A percentile compares a stretch with the other conserved stretches of the same genome.
phyloP scores from a whole-genome alignment of 2,113 vertebrate genomes.

The Toxostoma redivivum region DNA sequence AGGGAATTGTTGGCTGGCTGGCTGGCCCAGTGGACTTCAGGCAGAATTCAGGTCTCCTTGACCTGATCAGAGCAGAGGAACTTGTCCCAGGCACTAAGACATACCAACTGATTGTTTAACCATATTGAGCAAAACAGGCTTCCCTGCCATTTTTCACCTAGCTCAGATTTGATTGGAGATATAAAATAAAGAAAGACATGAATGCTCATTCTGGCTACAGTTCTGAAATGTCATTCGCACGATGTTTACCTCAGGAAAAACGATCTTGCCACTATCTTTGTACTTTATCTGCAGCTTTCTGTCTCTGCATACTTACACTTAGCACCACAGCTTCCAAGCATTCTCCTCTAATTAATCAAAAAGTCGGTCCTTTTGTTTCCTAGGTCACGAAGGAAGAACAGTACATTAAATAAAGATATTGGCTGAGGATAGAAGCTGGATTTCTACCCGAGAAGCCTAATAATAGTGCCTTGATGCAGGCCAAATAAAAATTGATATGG shows the following conservation, averaged over 20 bases:
- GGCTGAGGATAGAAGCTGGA: not conserved
- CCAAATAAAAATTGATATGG: not conserved
- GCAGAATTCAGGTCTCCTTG: constrained; percentile 39
- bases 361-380: not conserved
- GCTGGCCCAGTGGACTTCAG: not conserved
- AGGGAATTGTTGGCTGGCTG: constrained; percentile 32
- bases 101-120: constrained; percentile 6
- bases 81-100: not conserved
- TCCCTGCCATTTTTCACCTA: constrained; percentile 35
- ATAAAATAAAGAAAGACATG: not conserved
- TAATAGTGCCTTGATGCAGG: not conserved
- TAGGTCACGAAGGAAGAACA: constrained; percentile 26
- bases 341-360: constrained; percentile 49
- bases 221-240: not conserved
- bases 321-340: constrained; percentile 19
- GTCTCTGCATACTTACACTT: constrained; percentile 2
- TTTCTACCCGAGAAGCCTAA: constrained; percentile 25
- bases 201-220: not conserved
- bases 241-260: constrained; percentile 31
- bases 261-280: not conserved
- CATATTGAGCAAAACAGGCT: constrained; percentile 44
- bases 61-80: constrained; percentile 17
- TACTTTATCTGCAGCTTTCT: constrained; percentile 33
- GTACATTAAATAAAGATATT: constrained; percentile 49
- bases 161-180: constrained; percentile 21